Conservation (phyloP, 30 jellyfish, hydroid and myxozoan genomes). For the Chironex yamaguchii region DNA sequence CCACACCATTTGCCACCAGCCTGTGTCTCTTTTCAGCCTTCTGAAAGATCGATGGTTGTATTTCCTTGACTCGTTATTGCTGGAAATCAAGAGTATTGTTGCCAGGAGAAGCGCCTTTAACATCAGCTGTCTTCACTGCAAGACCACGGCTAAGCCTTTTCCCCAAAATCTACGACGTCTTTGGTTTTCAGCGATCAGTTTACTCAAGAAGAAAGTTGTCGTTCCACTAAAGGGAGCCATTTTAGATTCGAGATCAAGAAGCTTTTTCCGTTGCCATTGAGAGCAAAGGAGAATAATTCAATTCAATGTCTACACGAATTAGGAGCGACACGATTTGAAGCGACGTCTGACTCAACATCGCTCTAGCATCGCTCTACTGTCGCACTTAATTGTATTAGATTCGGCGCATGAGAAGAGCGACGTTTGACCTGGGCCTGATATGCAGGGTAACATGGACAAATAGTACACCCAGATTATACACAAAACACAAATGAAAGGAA, state of each 20-base stretch:
- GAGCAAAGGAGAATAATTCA: too few species aligned
- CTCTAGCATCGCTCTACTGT: slow-evolving; percentile 10
- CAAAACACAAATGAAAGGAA: too few species aligned
- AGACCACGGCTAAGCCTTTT: slow-evolving; percentile 4
- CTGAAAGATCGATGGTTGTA: not conserved
- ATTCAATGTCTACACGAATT: not conserved
- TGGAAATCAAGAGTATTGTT: not conserved
- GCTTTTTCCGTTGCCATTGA: too few species aligned
- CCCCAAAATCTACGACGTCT: slow-evolving; percentile 15
- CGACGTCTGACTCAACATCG: slow-evolving; percentile 19
- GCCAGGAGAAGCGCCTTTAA: slow-evolving; percentile 2
- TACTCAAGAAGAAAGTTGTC: not conserved
- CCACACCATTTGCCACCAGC: slow-evolving; percentile 37
- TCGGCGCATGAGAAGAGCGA: too few species aligned
- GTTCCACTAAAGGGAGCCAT: slow-evolving; percentile 1
- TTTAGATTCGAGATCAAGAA: not conserved
- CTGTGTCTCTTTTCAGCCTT: not conserved
- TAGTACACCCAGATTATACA: too few species aligned
- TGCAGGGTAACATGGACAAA: too few species aligned
- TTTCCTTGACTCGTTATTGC: not conserved
- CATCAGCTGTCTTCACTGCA: slow-evolving; percentile 5
- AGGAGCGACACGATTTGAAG: slow-evolving; percentile 18
- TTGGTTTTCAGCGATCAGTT: slow-evolving; percentile 4
- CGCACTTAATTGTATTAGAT: too few species aligned
- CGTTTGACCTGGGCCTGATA: too few species aligned